These are phyloP conservation scores for Microcaecilia unicolor DNA, from an alignment of 2,797 vertebrate genomes.

Conservation along the genomic window DNA sequence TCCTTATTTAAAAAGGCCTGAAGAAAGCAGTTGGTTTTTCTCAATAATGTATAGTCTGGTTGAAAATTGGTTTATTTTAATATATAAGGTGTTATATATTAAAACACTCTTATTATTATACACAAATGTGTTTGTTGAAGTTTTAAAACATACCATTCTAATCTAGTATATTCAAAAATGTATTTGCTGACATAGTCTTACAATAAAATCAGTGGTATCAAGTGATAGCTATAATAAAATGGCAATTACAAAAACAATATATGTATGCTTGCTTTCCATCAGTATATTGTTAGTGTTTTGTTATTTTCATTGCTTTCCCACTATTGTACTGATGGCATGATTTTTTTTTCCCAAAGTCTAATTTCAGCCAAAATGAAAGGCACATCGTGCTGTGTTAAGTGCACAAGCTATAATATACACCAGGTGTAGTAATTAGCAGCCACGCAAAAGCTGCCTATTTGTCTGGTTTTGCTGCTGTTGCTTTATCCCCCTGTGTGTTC, in stretches of 20 bases:
- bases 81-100: too few species aligned
- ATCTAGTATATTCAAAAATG: too few species aligned
- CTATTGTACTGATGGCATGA: conserved; percentile 8
- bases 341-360: conserved; percentile 1
- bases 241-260: not conserved
- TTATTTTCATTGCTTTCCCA: conserved; percentile 1
- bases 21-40: too few species aligned
- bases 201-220: too few species aligned
- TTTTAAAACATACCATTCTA: too few species aligned
- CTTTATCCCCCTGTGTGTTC: conserved; percentile 71
- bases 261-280: conserved; percentile 1
- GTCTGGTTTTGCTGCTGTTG: conserved; percentile 65
- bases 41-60: too few species aligned
- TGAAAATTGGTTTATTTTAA: too few species aligned
- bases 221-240: too few species aligned
- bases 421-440: conserved; percentile 77
- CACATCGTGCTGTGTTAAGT: conserved; percentile 49
- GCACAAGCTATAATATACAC: conserved; percentile 64
- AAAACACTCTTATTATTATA: too few species aligned
- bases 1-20: too few species aligned
- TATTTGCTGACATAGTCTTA: too few species aligned
- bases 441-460: conserved; percentile 63
- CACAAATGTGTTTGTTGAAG: too few species aligned
- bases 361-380: conserved; percentile 35
- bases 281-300: conserved; percentile 11